These are phyloP conservation scores for Aurelia aurita DNA, from an alignment of 30 jellyfish, hydroid and myxozoan genomes.

Conservation along the genomic window DNA sequence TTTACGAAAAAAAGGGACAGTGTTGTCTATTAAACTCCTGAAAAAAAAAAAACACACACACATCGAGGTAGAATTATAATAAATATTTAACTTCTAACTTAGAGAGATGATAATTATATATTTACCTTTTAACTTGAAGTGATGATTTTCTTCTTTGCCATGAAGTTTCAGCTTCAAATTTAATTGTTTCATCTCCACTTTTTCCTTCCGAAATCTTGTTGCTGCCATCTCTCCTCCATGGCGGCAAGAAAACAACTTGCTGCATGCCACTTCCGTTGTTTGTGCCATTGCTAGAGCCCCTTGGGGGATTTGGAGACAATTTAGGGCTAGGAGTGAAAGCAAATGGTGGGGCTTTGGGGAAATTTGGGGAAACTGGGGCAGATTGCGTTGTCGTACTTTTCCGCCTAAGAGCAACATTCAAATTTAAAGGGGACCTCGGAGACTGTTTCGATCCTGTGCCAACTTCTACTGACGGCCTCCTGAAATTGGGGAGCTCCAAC, in stretches of 20 bases:
- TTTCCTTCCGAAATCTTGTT: too few relatives aligned
- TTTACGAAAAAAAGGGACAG: too few relatives aligned
- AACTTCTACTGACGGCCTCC: not conserved
- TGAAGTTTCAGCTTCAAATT: not conserved
- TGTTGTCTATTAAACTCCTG: too few relatives aligned
- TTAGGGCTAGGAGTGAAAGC: not conserved
- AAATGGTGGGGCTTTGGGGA: too few relatives aligned
- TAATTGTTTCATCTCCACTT: not conserved
- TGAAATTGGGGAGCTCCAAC: too few relatives aligned
- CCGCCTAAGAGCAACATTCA: not conserved
- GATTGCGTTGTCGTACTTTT: conserved; percentile 20
- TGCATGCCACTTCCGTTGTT: conserved; percentile 14
- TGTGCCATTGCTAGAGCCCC: not conserved
- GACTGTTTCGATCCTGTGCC: not conserved
- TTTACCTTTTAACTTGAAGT: too few relatives aligned
- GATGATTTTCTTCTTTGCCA: not conserved
- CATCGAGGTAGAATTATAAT: too few relatives aligned
- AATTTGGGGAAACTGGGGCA: conserved; percentile 53
- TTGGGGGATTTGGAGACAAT: not conserved
- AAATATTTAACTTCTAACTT: too few relatives aligned
- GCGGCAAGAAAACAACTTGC: conserved; percentile 63
- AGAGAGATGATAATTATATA: too few relatives aligned
- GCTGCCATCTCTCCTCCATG: conserved; percentile 38
- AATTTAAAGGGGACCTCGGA: not conserved
- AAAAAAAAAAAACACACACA: too few relatives aligned